phyloP scores from a whole-genome alignment of 2,797 vertebrate genomes.

The Myotis planiceps region DNA sequence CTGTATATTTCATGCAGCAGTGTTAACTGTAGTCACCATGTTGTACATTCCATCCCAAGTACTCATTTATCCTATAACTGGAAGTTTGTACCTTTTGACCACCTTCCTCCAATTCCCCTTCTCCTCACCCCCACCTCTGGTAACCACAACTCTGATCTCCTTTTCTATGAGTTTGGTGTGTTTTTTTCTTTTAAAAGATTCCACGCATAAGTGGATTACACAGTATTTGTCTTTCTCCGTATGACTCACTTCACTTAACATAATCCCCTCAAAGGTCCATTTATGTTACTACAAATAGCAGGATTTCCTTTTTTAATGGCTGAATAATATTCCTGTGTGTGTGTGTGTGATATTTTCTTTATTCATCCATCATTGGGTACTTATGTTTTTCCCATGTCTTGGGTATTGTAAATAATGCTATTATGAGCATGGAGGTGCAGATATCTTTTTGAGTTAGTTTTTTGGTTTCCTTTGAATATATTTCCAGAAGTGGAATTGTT shows the following conservation, averaged over 20 bases:
- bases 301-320: neutral
- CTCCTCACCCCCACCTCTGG: neutral
- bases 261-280: neutral
- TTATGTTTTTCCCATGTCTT: neutral
- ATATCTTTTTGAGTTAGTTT: neutral
- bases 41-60: neutral
- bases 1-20: neutral
- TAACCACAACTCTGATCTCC: neutral
- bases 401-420: neutral
- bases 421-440: neutral
- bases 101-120: neutral
- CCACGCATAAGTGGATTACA: neutral
- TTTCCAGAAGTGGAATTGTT: neutral
- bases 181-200: neutral
- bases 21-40: neutral
- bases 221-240: neutral
- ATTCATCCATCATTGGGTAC: neutral
- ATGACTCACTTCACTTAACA: neutral
- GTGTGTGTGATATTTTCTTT: neutral
- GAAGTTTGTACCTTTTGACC: neutral
- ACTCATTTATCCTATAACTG: neutral
- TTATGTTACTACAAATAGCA: neutral
- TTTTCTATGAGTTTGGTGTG: neutral
- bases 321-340: neutral
- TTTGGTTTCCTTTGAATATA: neutral